These are phyloP conservation scores for Cephalotes varians DNA, from an alignment of 2,888 invertebrate genomes.

Conservation along the genomic window DNA sequence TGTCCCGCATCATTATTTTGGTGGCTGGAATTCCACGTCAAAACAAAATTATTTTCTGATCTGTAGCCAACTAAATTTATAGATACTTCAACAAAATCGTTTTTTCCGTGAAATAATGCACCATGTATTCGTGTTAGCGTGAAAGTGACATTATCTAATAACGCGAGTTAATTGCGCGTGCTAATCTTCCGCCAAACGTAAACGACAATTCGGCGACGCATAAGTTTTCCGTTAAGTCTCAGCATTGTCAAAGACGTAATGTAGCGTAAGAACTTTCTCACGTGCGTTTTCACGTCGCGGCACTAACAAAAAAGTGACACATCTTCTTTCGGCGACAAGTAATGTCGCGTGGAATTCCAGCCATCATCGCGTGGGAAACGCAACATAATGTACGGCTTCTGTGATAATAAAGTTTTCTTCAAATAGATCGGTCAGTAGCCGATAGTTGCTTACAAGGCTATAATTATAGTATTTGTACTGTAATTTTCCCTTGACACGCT, in stretches of 20 bases:
- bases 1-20: no score
- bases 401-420: slow-evolving; percentile 39
- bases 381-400: slow-evolving; percentile 29
- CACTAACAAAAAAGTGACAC: slow-evolving; percentile 57
- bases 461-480: slow-evolving; percentile 30
- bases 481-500: slow-evolving; percentile 6
- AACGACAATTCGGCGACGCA: slow-evolving; percentile 30
- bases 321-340: slow-evolving; percentile 48
- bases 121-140: no score
- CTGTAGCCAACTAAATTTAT: no score
- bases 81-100: no score
- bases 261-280: slow-evolving; percentile 65
- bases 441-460: not conserved
- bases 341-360: not conserved
- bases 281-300: slow-evolving; percentile 47
- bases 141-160: slow-evolving; percentile 36
- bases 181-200: slow-evolving; percentile 35
- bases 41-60: no score
- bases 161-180: slow-evolving; percentile 19
- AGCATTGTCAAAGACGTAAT: slow-evolving; percentile 55
- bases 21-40: no score
- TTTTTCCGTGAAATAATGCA: not conserved
- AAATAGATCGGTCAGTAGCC: slow-evolving; percentile 31
- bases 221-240: slow-evolving; percentile 57
- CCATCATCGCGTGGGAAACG: slow-evolving; percentile 52